A percentile compares a stretch with the other conserved stretches of the same genome.
phyloP scores from a whole-genome alignment of 2,797 vertebrate species.

The Sus cebifrons region DNA sequence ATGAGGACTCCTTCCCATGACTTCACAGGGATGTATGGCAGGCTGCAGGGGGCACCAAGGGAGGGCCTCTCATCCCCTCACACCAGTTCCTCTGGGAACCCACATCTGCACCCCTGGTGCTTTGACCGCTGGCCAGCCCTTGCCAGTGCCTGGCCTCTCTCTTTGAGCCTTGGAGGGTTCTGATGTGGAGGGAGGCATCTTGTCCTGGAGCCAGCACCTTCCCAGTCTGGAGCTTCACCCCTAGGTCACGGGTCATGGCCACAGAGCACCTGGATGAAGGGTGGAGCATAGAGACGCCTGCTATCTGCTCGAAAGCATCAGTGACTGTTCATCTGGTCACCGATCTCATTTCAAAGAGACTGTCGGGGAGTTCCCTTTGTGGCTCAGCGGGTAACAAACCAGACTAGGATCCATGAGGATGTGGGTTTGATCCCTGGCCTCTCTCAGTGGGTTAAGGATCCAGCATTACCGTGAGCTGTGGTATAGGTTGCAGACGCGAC shows the following conservation, averaged over 20 bases:
- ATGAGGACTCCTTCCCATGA: neutral
- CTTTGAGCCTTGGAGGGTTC: neutral
- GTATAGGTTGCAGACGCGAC: no score
- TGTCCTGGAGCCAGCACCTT: neutral
- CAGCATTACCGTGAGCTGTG: no score
- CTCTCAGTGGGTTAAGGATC: no score
- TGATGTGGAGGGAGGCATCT: neutral
- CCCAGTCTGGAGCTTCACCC: neutral
- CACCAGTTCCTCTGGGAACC: neutral
- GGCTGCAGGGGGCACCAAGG: accelerated
- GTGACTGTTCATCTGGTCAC: neutral
- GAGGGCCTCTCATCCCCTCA: neutral
- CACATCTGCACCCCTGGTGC: neutral
- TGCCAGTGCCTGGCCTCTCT: neutral
- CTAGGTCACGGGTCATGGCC: neutral
- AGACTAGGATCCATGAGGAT: no score
- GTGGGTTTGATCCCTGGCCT: no score
- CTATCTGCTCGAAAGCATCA: neutral
- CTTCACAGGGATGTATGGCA: neutral
- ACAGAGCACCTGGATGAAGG: neutral
- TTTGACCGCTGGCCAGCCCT: neutral
- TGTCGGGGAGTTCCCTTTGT: no score
- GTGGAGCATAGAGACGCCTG: neutral
- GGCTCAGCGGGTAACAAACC: no score
- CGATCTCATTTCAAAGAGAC: neutral